Percentiles rank a stretch among this genome's conserved stretches.
Evolutionary conservation across 1,140 invertebrate species (phyloP).

Genomic region (Matsumurasca onukii): DNA sequence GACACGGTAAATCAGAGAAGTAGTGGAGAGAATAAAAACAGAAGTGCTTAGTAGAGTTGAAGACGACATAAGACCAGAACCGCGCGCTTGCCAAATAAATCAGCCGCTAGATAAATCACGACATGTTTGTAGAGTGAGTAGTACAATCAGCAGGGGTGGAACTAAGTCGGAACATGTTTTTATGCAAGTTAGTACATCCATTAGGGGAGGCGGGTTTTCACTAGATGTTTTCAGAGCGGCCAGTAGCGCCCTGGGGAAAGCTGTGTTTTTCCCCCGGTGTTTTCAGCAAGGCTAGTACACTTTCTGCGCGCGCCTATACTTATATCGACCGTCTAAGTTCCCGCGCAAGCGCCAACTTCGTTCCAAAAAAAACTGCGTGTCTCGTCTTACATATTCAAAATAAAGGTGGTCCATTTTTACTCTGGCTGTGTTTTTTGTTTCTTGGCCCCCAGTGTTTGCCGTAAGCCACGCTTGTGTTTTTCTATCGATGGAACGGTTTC

Average conservation of each 20-base stretch:
- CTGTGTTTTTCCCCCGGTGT: no score
- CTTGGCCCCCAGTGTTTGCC: conserved; percentile 13
- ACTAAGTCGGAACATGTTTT: no score
- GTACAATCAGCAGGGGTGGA: no score
- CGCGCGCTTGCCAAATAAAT: conserved; percentile 18
- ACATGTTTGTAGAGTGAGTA: not conserved
- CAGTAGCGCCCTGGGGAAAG: no score
- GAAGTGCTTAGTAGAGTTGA: conserved; percentile 14
- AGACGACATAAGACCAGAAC: conserved; percentile 7
- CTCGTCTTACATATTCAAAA: conserved; percentile 25
- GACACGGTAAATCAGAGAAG: conserved; percentile 16
- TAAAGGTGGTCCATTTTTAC: conserved; percentile 22
- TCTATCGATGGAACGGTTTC: not conserved
- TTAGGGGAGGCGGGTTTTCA: no score
- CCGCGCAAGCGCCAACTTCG: not conserved
- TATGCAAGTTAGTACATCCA: no score
- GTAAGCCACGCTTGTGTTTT: not conserved
- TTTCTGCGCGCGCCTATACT: not conserved
- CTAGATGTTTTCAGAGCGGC: no score
- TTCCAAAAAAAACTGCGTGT: not conserved
- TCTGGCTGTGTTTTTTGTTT: conserved; percentile 24
- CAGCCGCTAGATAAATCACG: conserved; percentile 6
- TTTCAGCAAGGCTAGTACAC: not conserved
- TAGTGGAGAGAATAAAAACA: conserved; percentile 19
- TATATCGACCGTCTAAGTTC: not conserved